Evolutionary conservation across 2,113 vertebrate species (phyloP).

Genomic region (Callaeas wilsoni): DNA sequence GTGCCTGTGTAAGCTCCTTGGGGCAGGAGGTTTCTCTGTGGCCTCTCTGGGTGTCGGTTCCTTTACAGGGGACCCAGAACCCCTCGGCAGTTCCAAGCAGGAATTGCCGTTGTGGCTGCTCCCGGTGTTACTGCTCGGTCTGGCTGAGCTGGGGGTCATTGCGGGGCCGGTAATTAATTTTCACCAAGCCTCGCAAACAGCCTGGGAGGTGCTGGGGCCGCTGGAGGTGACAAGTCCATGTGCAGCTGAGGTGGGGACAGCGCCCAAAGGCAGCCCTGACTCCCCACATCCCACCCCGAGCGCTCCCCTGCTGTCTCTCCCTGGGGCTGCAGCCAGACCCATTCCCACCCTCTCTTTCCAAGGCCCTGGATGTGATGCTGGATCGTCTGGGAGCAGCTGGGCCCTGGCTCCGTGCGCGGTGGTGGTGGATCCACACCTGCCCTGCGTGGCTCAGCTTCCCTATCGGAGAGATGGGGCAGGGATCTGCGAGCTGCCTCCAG

Average conservation of each 20-base stretch:
- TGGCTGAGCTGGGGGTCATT: not conserved
- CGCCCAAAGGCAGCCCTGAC: fast-evolving
- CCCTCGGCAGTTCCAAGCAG: fast-evolving
- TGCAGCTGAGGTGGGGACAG: not conserved
- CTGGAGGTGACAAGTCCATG: not conserved
- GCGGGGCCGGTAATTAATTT: not conserved
- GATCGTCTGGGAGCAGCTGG: not conserved
- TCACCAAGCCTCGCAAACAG: not conserved
- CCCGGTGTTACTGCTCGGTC: not conserved
- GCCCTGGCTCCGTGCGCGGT: not conserved
- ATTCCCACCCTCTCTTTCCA: not conserved
- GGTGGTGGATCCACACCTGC: not conserved
- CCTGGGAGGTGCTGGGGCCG: not conserved
- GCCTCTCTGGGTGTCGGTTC: not conserved
- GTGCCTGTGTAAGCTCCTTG: not conserved
- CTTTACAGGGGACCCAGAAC: not conserved
- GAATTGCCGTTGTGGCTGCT: not conserved
- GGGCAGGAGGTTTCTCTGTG: not conserved
- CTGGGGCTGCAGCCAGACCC: not conserved
- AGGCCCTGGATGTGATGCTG: not conserved
- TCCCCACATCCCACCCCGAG: not conserved
- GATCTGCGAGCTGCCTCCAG: not conserved
- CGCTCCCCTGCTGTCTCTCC: not conserved
- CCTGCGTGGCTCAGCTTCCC: not conserved
- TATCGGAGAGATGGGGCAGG: fast-evolving